Evolutionary conservation across 2,113 vertebrate species (phyloP).

Genomic region (Nettapus auritus): DNA sequence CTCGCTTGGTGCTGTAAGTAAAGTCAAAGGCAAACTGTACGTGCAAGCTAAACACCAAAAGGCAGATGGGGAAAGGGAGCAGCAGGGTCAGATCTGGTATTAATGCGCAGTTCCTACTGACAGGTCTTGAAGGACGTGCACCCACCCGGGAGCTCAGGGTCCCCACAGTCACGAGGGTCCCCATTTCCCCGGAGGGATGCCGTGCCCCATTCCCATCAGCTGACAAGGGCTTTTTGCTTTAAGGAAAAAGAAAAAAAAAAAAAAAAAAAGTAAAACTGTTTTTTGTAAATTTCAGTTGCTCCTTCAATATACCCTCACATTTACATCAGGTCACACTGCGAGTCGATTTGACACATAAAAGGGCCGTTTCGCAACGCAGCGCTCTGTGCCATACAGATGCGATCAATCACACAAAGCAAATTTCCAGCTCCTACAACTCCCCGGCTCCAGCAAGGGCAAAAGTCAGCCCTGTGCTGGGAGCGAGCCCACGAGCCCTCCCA

Average conservation of each 20-base stretch:
- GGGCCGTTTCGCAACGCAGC: not conserved
- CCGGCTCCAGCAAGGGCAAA: not conserved
- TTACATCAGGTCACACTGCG: not conserved
- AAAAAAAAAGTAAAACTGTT: not conserved
- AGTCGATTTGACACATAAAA: not conserved
- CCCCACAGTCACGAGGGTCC: not conserved
- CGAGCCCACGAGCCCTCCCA: not conserved
- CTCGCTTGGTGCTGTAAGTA: not conserved
- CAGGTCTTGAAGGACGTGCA: not conserved
- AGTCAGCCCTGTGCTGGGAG: not conserved
- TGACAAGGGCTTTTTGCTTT: not conserved
- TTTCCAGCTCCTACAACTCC: not conserved
- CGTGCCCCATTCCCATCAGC: not conserved
- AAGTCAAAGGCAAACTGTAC: not conserved
- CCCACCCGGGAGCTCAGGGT: not conserved
- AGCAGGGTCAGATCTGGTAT: not conserved
- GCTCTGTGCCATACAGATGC: not conserved
- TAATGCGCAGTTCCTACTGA: not conserved
- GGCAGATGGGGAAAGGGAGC: not conserved
- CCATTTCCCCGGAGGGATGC: accelerated
- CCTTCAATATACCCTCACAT: not conserved
- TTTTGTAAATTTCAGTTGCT: not conserved
- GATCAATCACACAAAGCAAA: constrained; percentile 53
- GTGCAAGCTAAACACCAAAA: not conserved
- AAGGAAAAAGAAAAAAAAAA: not conserved